phyloP scores from a whole-genome alignment of 2,888 invertebrate species.

The Mycogona germanica region DNA sequence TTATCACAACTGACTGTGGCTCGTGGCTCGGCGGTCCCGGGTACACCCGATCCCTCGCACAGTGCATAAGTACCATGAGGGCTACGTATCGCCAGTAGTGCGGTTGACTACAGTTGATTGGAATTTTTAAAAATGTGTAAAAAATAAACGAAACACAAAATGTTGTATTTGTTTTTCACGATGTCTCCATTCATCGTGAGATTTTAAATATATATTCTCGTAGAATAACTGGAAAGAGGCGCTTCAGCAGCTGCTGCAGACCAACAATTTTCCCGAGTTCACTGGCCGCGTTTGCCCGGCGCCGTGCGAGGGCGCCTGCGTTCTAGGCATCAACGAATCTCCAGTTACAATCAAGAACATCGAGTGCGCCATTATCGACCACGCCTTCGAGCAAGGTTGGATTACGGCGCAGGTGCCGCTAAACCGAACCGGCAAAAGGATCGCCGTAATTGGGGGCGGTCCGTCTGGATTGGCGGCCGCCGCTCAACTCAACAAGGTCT shows the following conservation, averaged over 20 bases:
- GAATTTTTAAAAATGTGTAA: too few relatives aligned
- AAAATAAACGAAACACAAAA: too few relatives aligned
- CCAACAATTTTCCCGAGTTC: slow-evolving; percentile 98
- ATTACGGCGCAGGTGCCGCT: slow-evolving; percentile 68
- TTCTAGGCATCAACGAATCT: slow-evolving; percentile 87
- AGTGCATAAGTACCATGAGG: too few relatives aligned
- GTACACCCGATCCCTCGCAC: too few relatives aligned
- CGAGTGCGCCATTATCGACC: slow-evolving; percentile 96
- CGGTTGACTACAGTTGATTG: too few relatives aligned
- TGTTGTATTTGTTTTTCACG: too few relatives aligned
- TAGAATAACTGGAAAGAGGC: slow-evolving; percentile 91
- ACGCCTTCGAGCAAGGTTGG: slow-evolving; percentile 95
- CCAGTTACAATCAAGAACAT: slow-evolving; percentile 98
- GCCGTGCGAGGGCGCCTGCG: slow-evolving; percentile 97
- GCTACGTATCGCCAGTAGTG: too few relatives aligned
- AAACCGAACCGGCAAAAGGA: slow-evolving; percentile 59
- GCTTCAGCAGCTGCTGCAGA: slow-evolving; percentile 80
- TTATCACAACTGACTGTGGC: too few relatives aligned
- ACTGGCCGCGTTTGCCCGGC: slow-evolving; percentile 76
- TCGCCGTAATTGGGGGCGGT: slow-evolving; percentile 88
- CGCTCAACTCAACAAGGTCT: slow-evolving; percentile 80
- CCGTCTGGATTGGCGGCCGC: slow-evolving; percentile 85
- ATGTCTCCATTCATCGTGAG: too few relatives aligned
- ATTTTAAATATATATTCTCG: too few relatives aligned
- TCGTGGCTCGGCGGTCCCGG: too few relatives aligned